Evolutionary conservation across 1,140 invertebrate species (phyloP).

Genomic region (Ceratina calcarata): DNA sequence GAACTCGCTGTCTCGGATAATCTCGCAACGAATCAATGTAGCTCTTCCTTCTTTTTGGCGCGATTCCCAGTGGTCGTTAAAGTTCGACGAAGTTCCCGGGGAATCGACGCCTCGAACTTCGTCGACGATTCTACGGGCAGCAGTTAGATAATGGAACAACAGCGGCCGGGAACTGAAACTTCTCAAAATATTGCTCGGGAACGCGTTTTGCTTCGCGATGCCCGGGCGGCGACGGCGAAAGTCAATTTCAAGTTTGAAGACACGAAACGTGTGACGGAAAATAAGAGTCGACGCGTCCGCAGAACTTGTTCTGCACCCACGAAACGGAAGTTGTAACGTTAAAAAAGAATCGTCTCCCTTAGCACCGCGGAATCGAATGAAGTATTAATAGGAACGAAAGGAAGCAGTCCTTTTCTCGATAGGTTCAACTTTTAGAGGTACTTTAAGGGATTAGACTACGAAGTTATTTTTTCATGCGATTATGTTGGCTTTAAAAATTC

Average conservation of each 20-base stretch:
- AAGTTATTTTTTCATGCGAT: no score
- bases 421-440: no score
- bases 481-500: no score
- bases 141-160: conserved; percentile 5
- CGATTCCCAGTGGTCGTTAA: background rate
- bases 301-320: background rate
- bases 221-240: background rate
- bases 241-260: conserved; percentile 14
- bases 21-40: no score
- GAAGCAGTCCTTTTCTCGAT: background rate
- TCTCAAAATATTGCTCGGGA: conserved; percentile 4
- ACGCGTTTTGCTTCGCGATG: background rate
- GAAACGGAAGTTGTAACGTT: background rate
- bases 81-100: background rate
- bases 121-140: background rate
- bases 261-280: background rate
- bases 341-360: background rate
- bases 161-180: background rate
- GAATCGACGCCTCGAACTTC: background rate
- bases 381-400: background rate
- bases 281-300: background rate
- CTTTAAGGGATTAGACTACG: no score
- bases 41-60: no score
- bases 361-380: background rate
- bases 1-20: no score